Conservation (phyloP, 2,888 invertebrate genomes). For the Epinotia ramella region DNA sequence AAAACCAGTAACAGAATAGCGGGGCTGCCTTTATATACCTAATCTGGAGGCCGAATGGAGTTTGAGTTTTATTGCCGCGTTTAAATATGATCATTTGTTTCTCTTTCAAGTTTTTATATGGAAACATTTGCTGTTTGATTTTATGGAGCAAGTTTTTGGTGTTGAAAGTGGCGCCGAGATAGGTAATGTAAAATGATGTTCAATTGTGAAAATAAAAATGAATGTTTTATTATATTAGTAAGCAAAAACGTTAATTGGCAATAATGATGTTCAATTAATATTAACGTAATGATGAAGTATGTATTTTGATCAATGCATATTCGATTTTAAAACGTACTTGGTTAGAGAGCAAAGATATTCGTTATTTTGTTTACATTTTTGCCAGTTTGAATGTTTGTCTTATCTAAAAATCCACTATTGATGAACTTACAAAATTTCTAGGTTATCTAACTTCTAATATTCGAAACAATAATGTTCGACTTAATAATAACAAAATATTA, state of each 20-base stretch:
- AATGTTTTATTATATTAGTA: too few species aligned
- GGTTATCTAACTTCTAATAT: background rate
- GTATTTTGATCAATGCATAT: too few species aligned
- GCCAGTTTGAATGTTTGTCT: background rate
- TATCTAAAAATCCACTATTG: background rate
- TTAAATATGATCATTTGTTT: constrained; percentile 32
- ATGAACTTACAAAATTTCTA: background rate
- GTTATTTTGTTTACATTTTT: too few species aligned
- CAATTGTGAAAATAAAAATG: too few species aligned
- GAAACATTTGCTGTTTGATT: constrained; percentile 24
- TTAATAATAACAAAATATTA: background rate
- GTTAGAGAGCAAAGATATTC: too few species aligned
- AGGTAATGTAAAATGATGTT: too few species aligned
- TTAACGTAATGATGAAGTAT: too few species aligned
- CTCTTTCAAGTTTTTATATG: constrained; percentile 14
- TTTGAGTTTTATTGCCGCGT: constrained; percentile 40
- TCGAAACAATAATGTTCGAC: background rate
- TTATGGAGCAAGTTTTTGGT: background rate
- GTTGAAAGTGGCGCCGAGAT: background rate
- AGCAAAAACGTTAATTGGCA: too few species aligned
- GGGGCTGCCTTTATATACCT: constrained; percentile 23
- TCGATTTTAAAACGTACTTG: too few species aligned
- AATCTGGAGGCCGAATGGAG: constrained; percentile 40
- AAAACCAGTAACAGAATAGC: too few species aligned
- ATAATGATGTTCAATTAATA: too few species aligned